phyloP scores from a whole-genome alignment of 64 coral and sea anemone species.

The Pachyseris speciosa region DNA sequence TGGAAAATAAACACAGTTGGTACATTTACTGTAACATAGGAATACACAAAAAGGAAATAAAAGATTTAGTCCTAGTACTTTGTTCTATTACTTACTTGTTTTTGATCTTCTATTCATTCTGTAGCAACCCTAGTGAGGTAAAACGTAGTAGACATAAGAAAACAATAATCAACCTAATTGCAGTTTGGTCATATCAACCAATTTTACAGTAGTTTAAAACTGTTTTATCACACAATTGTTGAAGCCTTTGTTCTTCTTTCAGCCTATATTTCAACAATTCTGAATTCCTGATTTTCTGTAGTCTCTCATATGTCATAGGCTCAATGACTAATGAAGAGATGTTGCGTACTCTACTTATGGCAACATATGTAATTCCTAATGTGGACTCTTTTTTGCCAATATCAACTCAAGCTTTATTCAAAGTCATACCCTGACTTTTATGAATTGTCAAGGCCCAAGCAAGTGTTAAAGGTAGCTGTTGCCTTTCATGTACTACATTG shows the following conservation, averaged over 20 bases:
- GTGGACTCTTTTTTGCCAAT: conserved; percentile 54
- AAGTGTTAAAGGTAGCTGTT: conserved; percentile 43
- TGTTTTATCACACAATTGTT: not conserved
- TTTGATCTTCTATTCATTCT: too few species aligned
- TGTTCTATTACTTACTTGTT: too few species aligned
- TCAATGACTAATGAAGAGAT: conserved; percentile 37
- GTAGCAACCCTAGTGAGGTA: too few species aligned
- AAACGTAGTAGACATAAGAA: conserved; percentile 26
- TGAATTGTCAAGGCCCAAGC: conserved; percentile 73
- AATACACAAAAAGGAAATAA: too few species aligned
- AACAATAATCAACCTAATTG: too few species aligned
- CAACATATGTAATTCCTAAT: conserved; percentile 45
- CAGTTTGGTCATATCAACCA: too few species aligned
- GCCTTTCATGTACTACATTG: conserved; percentile 66
- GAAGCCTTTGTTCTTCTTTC: conserved; percentile 37
- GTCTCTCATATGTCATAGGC: conserved; percentile 54
- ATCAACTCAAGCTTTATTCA: conserved; percentile 44
- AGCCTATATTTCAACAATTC: conserved; percentile 36
- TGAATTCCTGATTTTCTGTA: conserved; percentile 27
- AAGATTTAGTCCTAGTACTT: too few species aligned
- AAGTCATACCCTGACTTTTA: conserved; percentile 44
- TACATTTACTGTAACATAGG: too few species aligned
- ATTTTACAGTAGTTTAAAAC: conserved; percentile 7
- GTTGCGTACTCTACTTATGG: conserved; percentile 24
- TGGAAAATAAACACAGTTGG: too few species aligned